Conservation (phyloP, 1,140 invertebrate genomes). For the Caenorhabditis tropicalis region DNA sequence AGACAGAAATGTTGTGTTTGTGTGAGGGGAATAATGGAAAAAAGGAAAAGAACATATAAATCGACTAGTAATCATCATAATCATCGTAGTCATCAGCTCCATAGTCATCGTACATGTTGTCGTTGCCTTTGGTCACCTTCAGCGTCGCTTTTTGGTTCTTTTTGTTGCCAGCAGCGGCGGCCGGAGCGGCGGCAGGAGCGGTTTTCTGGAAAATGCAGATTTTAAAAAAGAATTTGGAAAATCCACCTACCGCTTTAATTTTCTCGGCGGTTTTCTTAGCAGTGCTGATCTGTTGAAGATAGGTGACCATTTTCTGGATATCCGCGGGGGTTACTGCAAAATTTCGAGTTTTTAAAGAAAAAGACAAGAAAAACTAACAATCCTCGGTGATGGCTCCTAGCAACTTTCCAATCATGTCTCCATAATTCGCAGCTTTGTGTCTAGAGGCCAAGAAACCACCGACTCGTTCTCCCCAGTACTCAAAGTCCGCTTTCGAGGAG, state of each 20-base stretch:
- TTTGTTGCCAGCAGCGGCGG: neutral
- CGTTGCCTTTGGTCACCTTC: slow-evolving; percentile 15
- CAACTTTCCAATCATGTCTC: slow-evolving; percentile 47
- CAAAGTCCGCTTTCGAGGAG: slow-evolving; percentile 50
- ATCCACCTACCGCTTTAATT: slow-evolving; percentile 9
- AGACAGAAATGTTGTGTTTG: slow-evolving; percentile 27
- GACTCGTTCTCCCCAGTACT: slow-evolving; percentile 51
- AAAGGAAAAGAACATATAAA: neutral
- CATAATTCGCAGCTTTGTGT: slow-evolving; percentile 48
- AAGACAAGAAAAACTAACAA: slow-evolving; percentile 27
- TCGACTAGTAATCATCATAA: neutral
- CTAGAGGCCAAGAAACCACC: slow-evolving; percentile 48
- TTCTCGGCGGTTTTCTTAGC: slow-evolving; percentile 50
- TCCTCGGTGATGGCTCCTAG: slow-evolving; percentile 16
- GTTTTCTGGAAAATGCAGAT: neutral
- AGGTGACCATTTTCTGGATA: slow-evolving; percentile 49
- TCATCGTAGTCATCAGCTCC: slow-evolving; percentile 6
- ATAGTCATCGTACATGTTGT: slow-evolving; percentile 49
- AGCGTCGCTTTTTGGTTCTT: slow-evolving; percentile 47
- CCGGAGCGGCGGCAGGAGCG: neutral
- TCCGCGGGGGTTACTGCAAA: slow-evolving; percentile 51
- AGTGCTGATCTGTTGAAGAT: slow-evolving; percentile 48
- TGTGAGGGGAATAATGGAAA: neutral
- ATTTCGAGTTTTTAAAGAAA: neutral
- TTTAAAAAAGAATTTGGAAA: neutral